Base-by-base conservation (phyloP, 2,888 invertebrate species). In the Mylabris sibirica region DNA sequence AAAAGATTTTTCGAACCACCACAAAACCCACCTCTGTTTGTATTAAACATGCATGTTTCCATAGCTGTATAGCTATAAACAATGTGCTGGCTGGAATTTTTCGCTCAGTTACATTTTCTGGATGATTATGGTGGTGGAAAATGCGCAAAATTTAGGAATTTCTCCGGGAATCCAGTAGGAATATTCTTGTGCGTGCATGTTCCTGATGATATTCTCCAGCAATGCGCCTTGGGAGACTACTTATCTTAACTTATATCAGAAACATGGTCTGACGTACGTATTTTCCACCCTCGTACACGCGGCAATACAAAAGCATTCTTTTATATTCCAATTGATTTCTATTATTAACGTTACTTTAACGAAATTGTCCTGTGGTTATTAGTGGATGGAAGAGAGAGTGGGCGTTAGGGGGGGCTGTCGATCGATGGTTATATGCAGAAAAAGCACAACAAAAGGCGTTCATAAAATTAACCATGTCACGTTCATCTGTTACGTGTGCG, bases 141-240 rank as follows among this genome's bases (percentile, higher is more conserved):
- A 64, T 66, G 71, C 67, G 65, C 53, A 68, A 44, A 44, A 44
- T 44, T 44, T 64, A 67, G 69, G 65, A 68, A 69, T 67, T 69
- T 67, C 53, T 65, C 60, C 66, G 49, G 60, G 69, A 72, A 72
- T 70, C 73, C 73, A 69, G 72, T 70, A 75, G 74, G 71, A 70
- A 26, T 26, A 57, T 24, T 49, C 49, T 5, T 9, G 57, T 57
- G 57, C 70, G 72, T 75, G 74, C 75, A 74, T 76, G 77, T 72
- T 74, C 5, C 22, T 57, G 24, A 26, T 74, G 73, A 74, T 77
- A 75, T 76, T 74, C 74, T 24, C 57, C 24, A n/a, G 73, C 77
- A 73, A 77, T 79, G 78, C 75, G 79, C 72, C 79, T 77, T 72
- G 77, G 74, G 79, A 77, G 79, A 76, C 77, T 74, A 77, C 78